Conservation (phyloP, 2,888 invertebrate species). For the Limnephilus lunatus region DNA sequence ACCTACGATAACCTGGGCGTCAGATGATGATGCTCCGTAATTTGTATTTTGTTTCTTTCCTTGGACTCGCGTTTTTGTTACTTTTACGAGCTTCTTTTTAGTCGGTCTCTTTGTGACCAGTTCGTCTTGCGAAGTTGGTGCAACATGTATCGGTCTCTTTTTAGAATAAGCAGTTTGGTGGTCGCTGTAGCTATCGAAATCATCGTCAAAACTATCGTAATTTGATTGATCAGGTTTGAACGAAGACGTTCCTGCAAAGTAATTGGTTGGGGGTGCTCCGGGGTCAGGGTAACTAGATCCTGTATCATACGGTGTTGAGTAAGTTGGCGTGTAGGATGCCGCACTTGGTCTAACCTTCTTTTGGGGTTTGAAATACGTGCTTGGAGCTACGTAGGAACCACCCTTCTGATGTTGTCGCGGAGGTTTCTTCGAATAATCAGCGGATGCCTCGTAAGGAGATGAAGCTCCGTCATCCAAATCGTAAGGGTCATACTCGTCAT, state of each 20-base stretch:
- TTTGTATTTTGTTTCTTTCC: slow-evolving; percentile 45
- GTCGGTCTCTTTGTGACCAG: slow-evolving; percentile 58
- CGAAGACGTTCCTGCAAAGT: slow-evolving; percentile 61
- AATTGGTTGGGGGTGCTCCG: slow-evolving; percentile 60
- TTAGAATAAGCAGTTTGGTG: slow-evolving; percentile 51
- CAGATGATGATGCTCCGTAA: neutral
- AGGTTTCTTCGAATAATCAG: slow-evolving; percentile 29
- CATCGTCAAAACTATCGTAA: slow-evolving; percentile 53
- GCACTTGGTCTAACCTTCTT: slow-evolving; percentile 30
- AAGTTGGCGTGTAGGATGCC: slow-evolving; percentile 41
- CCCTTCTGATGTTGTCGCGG: neutral
- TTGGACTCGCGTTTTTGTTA: slow-evolving; percentile 49
- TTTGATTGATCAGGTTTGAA: slow-evolving; percentile 32
- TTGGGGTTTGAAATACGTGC: slow-evolving; percentile 27
- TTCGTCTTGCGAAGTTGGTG: slow-evolving; percentile 34
- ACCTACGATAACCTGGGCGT: slow-evolving; percentile 57
- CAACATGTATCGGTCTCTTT: slow-evolving; percentile 59
- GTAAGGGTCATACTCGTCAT: slow-evolving; percentile 36
- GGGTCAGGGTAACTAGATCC: slow-evolving; percentile 62
- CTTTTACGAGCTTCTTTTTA: slow-evolving; percentile 50
- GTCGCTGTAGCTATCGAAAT: slow-evolving; percentile 50
- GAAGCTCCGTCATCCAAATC: slow-evolving; percentile 24
- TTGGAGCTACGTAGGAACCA: slow-evolving; percentile 22
- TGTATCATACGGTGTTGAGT: slow-evolving; percentile 64
- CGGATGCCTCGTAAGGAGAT: slow-evolving; percentile 47